phyloP scores from a whole-genome alignment of 2,113 vertebrate genomes.

The Prochilodus magdalenae region DNA sequence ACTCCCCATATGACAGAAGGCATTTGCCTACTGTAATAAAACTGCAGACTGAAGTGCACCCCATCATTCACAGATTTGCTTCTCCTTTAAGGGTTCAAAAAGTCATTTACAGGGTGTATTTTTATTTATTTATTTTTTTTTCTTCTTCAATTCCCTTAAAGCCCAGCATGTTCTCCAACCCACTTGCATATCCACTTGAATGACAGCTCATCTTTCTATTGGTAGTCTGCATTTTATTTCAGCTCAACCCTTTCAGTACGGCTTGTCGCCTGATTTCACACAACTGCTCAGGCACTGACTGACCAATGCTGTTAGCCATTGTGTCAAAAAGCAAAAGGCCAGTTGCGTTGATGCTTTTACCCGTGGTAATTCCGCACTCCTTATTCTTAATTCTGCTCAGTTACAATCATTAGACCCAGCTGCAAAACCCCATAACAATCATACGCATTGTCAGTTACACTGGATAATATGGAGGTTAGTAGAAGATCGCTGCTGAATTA shows the following conservation, averaged over 20 bases:
- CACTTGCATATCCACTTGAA: neutral
- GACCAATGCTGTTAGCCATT: neutral
- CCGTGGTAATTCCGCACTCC: neutral
- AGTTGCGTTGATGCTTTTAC: neutral
- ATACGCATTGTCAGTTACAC: constrained; percentile 18
- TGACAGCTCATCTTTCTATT: neutral
- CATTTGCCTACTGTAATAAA: constrained; percentile 1
- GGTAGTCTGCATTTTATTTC: neutral
- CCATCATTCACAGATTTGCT: neutral
- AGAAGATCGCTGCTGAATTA: constrained; percentile 14
- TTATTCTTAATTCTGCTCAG: too few relatives aligned
- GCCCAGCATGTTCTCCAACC: neutral
- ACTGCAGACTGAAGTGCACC: neutral
- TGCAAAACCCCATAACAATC: neutral
- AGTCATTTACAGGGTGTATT: constrained; percentile 1
- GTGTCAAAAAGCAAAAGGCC: neutral
- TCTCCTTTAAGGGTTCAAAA: neutral
- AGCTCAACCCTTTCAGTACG: neutral
- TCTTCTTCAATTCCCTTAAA: neutral
- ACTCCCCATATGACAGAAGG: neutral
- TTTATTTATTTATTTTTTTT: too few relatives aligned
- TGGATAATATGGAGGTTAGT: neutral
- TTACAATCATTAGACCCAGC: neutral
- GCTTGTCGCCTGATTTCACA: neutral
- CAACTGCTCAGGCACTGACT: neutral